Conservation (phyloP, 2,888 invertebrate species). For the Leptinotarsa rubiginosa region DNA sequence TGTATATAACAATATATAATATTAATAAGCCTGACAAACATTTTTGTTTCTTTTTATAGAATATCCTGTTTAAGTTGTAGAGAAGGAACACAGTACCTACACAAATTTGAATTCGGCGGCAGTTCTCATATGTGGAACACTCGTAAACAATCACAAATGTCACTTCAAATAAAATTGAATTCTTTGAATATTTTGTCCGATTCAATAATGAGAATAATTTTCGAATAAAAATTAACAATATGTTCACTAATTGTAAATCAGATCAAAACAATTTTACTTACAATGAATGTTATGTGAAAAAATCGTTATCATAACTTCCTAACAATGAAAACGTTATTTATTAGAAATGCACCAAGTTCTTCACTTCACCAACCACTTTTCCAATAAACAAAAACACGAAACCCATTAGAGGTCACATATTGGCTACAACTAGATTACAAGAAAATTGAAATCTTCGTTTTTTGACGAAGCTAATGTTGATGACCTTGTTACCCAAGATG, state of each 20-base stretch:
- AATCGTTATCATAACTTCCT: slow-evolving; percentile 53
- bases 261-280: slow-evolving; percentile 31
- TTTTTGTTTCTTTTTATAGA: not conserved
- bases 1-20: too few species aligned
- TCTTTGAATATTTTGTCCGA: slow-evolving; percentile 18
- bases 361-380: slow-evolving; percentile 44
- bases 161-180: slow-evolving; percentile 44
- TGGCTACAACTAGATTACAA: slow-evolving; percentile 47
- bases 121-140: slow-evolving; percentile 56
- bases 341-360: slow-evolving; percentile 43
- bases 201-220: slow-evolving; percentile 19
- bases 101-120: slow-evolving; percentile 57
- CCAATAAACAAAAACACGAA: slow-evolving; percentile 18
- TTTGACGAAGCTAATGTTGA: slow-evolving; percentile 59
- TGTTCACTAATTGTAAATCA: slow-evolving; percentile 16
- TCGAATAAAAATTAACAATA: slow-evolving; percentile 22
- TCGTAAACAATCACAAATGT: slow-evolving; percentile 63
- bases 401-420: slow-evolving; percentile 51
- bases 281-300: slow-evolving; percentile 37
- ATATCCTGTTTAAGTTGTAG: not conserved
- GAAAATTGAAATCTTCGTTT: slow-evolving; percentile 51
- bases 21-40: too few species aligned
- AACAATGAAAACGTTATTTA: slow-evolving; percentile 42
- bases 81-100: slow-evolving; percentile 1
- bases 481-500: slow-evolving; percentile 67